A percentile compares a stretch with the other conserved stretches of the same genome.
These are phyloP conservation scores for Guaruba guarouba DNA, from an alignment of 2,113 vertebrate species.

Conservation along the genomic window DNA sequence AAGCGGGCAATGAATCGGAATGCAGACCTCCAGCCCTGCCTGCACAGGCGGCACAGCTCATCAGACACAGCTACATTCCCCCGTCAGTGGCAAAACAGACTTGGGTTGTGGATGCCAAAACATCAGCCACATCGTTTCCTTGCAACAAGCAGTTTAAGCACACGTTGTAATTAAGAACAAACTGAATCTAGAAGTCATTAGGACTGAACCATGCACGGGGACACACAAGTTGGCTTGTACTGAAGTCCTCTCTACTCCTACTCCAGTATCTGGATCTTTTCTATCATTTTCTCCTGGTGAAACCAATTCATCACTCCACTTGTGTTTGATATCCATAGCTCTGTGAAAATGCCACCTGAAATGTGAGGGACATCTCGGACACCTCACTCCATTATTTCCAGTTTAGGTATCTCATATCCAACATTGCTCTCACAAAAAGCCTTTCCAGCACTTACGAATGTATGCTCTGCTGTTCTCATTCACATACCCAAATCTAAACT, in stretches of 20 bases:
- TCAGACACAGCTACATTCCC: neutral
- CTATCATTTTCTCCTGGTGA: neutral
- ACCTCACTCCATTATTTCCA: neutral
- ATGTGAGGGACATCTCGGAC: neutral
- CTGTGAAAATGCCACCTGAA: neutral
- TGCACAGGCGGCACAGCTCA: neutral
- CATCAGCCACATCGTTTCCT: neutral
- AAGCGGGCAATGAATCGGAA: constrained; percentile 10
- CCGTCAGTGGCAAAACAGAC: neutral
- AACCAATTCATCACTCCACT: neutral
- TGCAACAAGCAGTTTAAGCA: neutral
- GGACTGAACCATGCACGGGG: neutral
- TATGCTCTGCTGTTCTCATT: neutral
- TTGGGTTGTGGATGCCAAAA: neutral
- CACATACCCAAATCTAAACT: neutral
- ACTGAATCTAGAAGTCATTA: too few species aligned
- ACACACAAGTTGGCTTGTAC: neutral
- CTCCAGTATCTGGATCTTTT: neutral
- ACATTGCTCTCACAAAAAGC: neutral
- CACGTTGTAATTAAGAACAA: neutral
- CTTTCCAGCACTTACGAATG: neutral
- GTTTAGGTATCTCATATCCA: neutral
- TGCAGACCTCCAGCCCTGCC: neutral
- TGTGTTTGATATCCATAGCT: neutral
- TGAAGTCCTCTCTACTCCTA: neutral